phyloP scores from a whole-genome alignment of 2,113 vertebrate species.

The Tupaia chinensis region DNA sequence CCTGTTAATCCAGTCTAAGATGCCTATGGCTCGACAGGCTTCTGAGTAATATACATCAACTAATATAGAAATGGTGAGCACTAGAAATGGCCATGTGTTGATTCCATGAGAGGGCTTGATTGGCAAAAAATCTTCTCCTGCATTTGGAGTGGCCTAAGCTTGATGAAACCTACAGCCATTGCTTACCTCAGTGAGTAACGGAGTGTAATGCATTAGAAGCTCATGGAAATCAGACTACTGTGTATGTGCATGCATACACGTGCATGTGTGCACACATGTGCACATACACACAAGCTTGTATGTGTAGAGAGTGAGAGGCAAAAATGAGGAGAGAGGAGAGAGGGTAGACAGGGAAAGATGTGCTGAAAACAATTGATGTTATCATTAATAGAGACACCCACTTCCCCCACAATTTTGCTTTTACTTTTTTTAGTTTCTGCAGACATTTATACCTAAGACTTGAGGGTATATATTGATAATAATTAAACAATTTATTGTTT shows the following conservation, averaged over 20 bases:
- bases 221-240: not conserved
- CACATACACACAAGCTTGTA: not conserved
- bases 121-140: not conserved
- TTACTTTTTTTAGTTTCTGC: not conserved
- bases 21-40: not conserved
- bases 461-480: not conserved
- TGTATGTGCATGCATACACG: not conserved
- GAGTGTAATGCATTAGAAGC: not conserved
- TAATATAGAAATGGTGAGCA: not conserved
- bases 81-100: not conserved
- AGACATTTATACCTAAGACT: not conserved
- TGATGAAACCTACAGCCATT: not conserved
- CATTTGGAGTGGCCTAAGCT: not conserved
- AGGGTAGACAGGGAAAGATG: not conserved
- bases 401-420: not conserved
- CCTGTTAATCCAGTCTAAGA: not conserved
- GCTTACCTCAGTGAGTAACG: not conserved
- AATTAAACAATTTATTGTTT: constrained; percentile 7
- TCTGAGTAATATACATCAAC: not conserved
- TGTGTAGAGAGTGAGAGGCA: not conserved
- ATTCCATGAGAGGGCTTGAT: not conserved
- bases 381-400: not conserved
- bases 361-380: not conserved
- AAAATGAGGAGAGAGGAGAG: not conserved
- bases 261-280: not conserved